Evolutionary conservation across 2,797 vertebrate species (phyloP).

Genomic region (Halcyon leucocephala): DNA sequence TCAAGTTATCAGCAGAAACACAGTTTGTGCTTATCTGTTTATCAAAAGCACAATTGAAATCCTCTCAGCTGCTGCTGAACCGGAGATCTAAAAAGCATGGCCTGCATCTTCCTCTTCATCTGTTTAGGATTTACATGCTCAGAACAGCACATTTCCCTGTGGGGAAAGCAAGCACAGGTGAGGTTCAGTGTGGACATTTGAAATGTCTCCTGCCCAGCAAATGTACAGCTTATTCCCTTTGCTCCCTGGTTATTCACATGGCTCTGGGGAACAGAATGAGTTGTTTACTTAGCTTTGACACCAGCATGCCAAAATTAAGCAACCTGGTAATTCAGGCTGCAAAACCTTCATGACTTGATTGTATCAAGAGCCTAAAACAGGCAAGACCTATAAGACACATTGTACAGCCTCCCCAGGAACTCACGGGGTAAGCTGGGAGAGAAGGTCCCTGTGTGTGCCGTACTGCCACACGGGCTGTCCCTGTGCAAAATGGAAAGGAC

Average conservation of each 20-base stretch:
- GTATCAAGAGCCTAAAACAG: not conserved
- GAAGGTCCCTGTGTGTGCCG: not conserved
- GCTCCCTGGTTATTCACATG: not conserved
- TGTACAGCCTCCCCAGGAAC: not conserved
- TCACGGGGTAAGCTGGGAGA: not conserved
- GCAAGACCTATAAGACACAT: rapidly evolving
- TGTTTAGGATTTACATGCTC: not conserved
- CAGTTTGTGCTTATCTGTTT: not conserved
- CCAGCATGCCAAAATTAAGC: not conserved
- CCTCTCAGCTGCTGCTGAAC: not conserved
- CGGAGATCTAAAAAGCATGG: not conserved
- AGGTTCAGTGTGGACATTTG: not conserved
- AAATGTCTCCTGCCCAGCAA: not conserved
- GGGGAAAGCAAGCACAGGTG: not conserved
- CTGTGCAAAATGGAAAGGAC: not conserved
- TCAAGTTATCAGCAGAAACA: not conserved
- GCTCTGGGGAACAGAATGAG: not conserved
- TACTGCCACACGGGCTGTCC: not conserved
- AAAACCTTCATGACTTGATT: not conserved
- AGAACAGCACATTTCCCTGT: not conserved
- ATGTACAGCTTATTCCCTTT: not conserved
- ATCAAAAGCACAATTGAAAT: constrained; percentile 14
- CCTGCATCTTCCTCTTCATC: not conserved
- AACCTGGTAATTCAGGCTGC: not conserved
- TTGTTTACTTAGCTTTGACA: not conserved